Percentiles rank a stretch among this genome's conserved stretches.
Evolutionary conservation across 1,140 invertebrate species (phyloP).

Genomic region (Musca domestica): DNA sequence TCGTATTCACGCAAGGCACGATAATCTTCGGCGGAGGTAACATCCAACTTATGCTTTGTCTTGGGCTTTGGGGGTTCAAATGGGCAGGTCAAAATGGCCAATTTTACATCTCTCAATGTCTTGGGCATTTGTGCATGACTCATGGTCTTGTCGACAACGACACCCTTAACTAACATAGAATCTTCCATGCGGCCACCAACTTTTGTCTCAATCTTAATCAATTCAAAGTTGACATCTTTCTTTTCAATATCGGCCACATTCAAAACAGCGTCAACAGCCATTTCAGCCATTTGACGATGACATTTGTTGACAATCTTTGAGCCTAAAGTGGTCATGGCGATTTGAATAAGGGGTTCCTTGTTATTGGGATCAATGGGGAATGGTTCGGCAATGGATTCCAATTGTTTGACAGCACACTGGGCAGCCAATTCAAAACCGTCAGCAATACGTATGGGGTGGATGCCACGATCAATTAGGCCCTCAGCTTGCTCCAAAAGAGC

Average conservation of each 20-base stretch:
- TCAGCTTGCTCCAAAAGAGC: conserved; percentile 96
- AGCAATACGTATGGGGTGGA: conserved; percentile 98
- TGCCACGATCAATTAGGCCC: conserved; percentile 88
- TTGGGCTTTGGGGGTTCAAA: conserved; percentile 99
- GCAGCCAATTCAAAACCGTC: conserved; percentile 99
- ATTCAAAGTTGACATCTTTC: conserved; percentile 97
- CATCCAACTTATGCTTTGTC: conserved; percentile 99
- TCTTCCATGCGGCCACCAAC: conserved; percentile 97
- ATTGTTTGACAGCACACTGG: conserved; percentile 79
- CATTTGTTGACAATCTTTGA: conserved; percentile 97
- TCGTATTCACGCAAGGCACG: conserved; percentile 91
- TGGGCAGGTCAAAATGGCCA: conserved; percentile 97
- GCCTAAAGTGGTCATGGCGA: conserved; percentile 97
- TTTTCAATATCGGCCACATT: conserved; percentile 76
- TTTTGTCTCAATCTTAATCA: conserved; percentile 99
- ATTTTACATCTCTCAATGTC: conserved; percentile 92
- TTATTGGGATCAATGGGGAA: conserved; percentile 84
- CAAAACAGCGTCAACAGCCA: conserved; percentile 91
- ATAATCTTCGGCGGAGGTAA: conserved; percentile 95
- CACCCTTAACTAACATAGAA: conserved; percentile 93
- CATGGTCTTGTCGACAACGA: conserved; percentile 98
- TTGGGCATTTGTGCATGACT: conserved; percentile 99
- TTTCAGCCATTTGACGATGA: conserved; percentile 96
- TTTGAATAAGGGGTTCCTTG: conserved; percentile 85
- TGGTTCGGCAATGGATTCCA: conserved; percentile 85